Evolutionary conservation across 2,888 invertebrate genomes (phyloP).

Genomic region (Drosophila sordidapex): DNA sequence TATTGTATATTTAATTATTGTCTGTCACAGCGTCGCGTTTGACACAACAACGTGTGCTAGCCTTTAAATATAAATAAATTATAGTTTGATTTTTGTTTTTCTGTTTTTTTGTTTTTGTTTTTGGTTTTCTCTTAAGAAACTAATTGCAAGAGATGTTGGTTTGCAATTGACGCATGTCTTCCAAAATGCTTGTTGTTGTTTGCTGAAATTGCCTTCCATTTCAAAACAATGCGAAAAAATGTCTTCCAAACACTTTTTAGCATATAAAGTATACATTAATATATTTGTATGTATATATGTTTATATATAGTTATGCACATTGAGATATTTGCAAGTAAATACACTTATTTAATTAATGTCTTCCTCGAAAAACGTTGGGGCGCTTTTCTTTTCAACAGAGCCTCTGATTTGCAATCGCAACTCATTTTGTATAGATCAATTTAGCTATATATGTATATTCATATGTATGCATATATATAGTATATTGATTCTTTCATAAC

Average conservation of each 20-base stretch:
- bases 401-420: slow-evolving; percentile 76
- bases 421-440: slow-evolving; percentile 73
- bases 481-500: slow-evolving; percentile 59
- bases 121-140: slow-evolving; percentile 51
- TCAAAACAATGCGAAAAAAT: slow-evolving; percentile 70
- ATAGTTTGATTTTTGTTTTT: slow-evolving; percentile 23
- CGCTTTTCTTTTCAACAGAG: slow-evolving; percentile 46
- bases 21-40: slow-evolving; percentile 85
- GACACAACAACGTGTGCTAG: slow-evolving; percentile 74
- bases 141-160: slow-evolving; percentile 60
- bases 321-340: slow-evolving; percentile 67
- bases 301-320: slow-evolving; percentile 50
- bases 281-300: slow-evolving; percentile 39
- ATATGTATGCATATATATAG: slow-evolving; percentile 41
- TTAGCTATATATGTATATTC: slow-evolving; percentile 55
- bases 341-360: slow-evolving; percentile 80
- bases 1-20: slow-evolving; percentile 82
- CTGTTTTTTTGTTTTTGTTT: neutral
- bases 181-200: slow-evolving; percentile 79
- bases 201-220: slow-evolving; percentile 66
- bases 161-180: slow-evolving; percentile 79
- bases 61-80: slow-evolving; percentile 59
- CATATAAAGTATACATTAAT: slow-evolving; percentile 46
- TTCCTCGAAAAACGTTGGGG: slow-evolving; percentile 43
- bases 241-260: slow-evolving; percentile 79